Evolutionary conservation across 2,797 vertebrate species (phyloP).

Genomic region (Chelon auratus): DNA sequence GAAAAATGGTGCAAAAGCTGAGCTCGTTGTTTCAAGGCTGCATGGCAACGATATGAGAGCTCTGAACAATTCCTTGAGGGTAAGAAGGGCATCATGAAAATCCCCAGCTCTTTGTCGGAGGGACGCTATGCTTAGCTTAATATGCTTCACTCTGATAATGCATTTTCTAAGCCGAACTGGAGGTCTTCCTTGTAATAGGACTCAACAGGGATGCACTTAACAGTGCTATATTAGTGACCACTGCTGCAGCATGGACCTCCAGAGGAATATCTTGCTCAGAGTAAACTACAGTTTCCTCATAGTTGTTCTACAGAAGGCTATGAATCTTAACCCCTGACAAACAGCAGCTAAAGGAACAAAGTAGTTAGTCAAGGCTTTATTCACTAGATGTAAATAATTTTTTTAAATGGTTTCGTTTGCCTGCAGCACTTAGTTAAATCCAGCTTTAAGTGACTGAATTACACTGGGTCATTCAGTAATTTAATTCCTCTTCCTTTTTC

Average conservation of each 20-base stretch:
- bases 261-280: slow-evolving; percentile 55
- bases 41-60: slow-evolving; percentile 63
- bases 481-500: not conserved
- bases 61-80: slow-evolving; percentile 52
- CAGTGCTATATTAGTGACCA: slow-evolving; percentile 31
- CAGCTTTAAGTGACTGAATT: not conserved
- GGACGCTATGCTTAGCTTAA: slow-evolving; percentile 60
- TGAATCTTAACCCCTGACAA: slow-evolving; percentile 24
- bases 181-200: slow-evolving; percentile 51
- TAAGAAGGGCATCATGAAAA: slow-evolving; percentile 53
- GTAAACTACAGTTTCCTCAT: slow-evolving; percentile 42
- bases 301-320: slow-evolving; percentile 16
- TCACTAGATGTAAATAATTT: not conserved
- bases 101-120: slow-evolving; percentile 54
- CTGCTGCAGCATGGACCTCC: slow-evolving; percentile 30
- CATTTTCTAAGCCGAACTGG: slow-evolving; percentile 56
- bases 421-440: slow-evolving; percentile 13
- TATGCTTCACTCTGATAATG: slow-evolving; percentile 65
- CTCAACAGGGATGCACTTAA: slow-evolving; percentile 58
- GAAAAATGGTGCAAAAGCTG: slow-evolving; percentile 45
- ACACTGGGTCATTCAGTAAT: not conserved
- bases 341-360: slow-evolving; percentile 10
- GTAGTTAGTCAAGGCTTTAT: not conserved
- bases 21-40: slow-evolving; percentile 61
- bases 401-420: not conserved